These are phyloP conservation scores for Micromys minutus DNA, from an alignment of 2,113 vertebrate genomes.

Conservation along the genomic window DNA sequence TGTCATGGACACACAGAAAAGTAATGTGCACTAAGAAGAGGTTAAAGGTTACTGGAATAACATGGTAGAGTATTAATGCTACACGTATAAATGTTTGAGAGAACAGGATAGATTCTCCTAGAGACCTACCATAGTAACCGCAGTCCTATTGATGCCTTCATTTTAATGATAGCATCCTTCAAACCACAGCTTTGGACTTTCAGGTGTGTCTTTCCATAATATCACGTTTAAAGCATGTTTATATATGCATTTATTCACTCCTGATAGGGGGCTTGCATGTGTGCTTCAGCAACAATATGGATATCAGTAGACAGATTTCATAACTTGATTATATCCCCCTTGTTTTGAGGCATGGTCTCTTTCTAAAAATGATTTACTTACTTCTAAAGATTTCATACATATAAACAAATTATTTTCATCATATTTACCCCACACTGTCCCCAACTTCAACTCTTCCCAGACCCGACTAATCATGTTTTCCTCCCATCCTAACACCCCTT, in stretches of 20 bases:
- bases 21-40: not conserved
- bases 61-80: rapidly evolving
- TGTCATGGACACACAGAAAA: not conserved
- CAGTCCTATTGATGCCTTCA: not conserved
- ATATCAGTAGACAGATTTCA: not conserved
- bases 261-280: not conserved
- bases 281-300: not conserved
- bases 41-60: not conserved
- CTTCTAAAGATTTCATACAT: not conserved
- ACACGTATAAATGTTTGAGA: not conserved
- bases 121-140: not conserved
- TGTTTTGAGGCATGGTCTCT: not conserved
- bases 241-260: not conserved
- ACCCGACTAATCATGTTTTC: not conserved
- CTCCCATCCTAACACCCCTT: too few relatives aligned
- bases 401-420: not conserved
- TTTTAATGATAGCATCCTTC: not conserved
- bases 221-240: not conserved
- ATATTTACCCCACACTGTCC: not conserved
- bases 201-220: not conserved
- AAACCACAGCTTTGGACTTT: not conserved
- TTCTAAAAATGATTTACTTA: not conserved
- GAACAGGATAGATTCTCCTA: not conserved
- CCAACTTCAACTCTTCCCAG: not conserved
- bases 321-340: not conserved